These are phyloP conservation scores for Leucophora obtusa DNA, from an alignment of 2,888 invertebrate genomes.

Conservation along the genomic window DNA sequence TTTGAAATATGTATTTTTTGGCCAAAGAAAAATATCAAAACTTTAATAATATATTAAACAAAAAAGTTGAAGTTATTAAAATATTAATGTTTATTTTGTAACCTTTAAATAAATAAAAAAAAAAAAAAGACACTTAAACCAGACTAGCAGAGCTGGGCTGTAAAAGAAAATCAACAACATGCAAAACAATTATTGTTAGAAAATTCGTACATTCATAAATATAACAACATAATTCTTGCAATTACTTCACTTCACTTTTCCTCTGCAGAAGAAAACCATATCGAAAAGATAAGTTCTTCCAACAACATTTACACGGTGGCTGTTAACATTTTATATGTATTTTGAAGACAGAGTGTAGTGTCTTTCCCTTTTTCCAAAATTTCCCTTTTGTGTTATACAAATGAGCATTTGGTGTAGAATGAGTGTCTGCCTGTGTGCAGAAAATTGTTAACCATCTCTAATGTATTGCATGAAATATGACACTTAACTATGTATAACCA, in stretches of 20 bases:
- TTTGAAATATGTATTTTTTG: background rate
- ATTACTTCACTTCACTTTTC: slow-evolving; percentile 38
- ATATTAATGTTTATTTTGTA: slow-evolving; percentile 6
- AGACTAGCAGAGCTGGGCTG: background rate
- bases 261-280: slow-evolving; percentile 24
- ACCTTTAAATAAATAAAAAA: slow-evolving; percentile 51
- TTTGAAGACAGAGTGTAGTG: background rate
- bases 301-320: slow-evolving; percentile 39
- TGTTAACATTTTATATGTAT: background rate
- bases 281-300: slow-evolving; percentile 50
- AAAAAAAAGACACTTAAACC: slow-evolving; percentile 52
- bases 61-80: slow-evolving; percentile 5
- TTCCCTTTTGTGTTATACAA: background rate
- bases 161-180: slow-evolving; percentile 23
- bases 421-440: slow-evolving; percentile 20
- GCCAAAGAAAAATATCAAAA: background rate
- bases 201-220: slow-evolving; percentile 17
- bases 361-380: background rate
- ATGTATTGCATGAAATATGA: slow-evolving; percentile 62
- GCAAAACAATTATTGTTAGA: slow-evolving; percentile 44
- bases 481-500: slow-evolving; percentile 41
- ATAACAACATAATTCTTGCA: slow-evolving; percentile 60
- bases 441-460: slow-evolving; percentile 58
- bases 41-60: background rate
- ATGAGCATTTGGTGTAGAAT: background rate